Conservation (phyloP, 2,888 invertebrate species). For the Archips crataeganus region DNA sequence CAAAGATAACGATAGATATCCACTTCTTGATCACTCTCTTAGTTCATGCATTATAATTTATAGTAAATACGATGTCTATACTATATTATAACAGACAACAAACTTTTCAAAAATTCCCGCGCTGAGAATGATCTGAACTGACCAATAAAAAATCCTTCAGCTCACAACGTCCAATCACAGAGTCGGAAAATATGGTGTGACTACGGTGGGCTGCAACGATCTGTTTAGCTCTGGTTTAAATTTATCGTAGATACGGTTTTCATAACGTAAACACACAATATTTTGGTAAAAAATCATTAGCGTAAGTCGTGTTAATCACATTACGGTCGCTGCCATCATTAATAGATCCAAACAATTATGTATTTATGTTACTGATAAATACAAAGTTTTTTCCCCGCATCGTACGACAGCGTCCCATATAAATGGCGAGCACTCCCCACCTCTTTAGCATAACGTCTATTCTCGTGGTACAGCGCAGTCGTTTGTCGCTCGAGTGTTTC, state of each 20-base stretch:
- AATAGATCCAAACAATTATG: slow-evolving; percentile 46
- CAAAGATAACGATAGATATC: neutral
- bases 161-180: slow-evolving; percentile 67
- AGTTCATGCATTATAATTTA: slow-evolving; percentile 12
- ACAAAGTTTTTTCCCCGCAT: slow-evolving; percentile 77
- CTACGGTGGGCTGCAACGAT: slow-evolving; percentile 69
- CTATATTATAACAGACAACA: slow-evolving; percentile 19
- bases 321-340: slow-evolving; percentile 12
- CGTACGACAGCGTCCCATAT: slow-evolving; percentile 80
- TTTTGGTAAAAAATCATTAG: slow-evolving; percentile 42
- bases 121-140: slow-evolving; percentile 44
- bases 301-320: slow-evolving; percentile 18
- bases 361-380: slow-evolving; percentile 64
- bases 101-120: slow-evolving; percentile 59
- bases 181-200: slow-evolving; percentile 78
- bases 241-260: slow-evolving; percentile 51
- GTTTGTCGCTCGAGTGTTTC: slow-evolving; percentile 65
- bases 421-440: slow-evolving; percentile 76
- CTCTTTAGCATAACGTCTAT: slow-evolving; percentile 79
- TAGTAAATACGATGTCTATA: neutral
- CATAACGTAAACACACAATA: slow-evolving; percentile 56
- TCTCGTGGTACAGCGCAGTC: slow-evolving; percentile 59
- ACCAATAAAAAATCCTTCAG: slow-evolving; percentile 63
- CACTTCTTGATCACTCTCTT: slow-evolving; percentile 2
- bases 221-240: slow-evolving; percentile 54